Evolutionary conservation across 2,113 vertebrate genomes (phyloP), one percentile per base, ranked within the genome.

Genomic region (Centrocercus urophasianus): DNA sequence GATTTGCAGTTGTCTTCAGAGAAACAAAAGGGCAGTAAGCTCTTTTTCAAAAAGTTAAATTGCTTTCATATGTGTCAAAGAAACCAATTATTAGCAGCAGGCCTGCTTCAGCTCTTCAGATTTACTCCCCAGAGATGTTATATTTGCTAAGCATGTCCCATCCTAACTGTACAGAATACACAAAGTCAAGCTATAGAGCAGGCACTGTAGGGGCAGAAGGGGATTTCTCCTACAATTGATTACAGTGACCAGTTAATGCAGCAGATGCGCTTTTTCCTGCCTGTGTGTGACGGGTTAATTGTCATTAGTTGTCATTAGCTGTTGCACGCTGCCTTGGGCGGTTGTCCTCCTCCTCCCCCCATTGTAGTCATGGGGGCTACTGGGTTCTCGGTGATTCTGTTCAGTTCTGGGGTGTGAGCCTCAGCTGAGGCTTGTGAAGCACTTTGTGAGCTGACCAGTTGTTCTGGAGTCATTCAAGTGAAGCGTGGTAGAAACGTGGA

Each of bases 21-120:
- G 73, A 78, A 97, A 96, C 93, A 94, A 96, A 97, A 93, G 93
- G 83, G 70, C 95, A 95, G 52, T 64, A 48, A 90, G 90, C 88
- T 91, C 47, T 65, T 67, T 86, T 93, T 83, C 90, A 81, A 6
- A 87, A 91, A 88, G 52, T 75, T 72, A 88, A 97, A 97, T 93
- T 48, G 57, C 86, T 96, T 95, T 88, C 93, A 79, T 74, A 90
- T 96, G 94, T 88, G 83, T 84, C 69, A 72, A 83, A 87, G 91
- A 83, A 92, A 83, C 47, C 89, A 95, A 81, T 78, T 81, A 43
- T 71, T 78, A 93, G 70, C 76, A 75, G 73, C 87, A 83, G 79
- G 52, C 72, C 40, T 0, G 3, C 73, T 81, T 69, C 56, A 65
- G 2, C 34, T 59, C 65, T 76, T n/a, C 34, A 0, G 13, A 28